Evolutionary conservation across 2,113 vertebrate genomes (phyloP), one percentile per base, ranked within the genome.

Genomic region (Clarias macrocephalus): DNA sequence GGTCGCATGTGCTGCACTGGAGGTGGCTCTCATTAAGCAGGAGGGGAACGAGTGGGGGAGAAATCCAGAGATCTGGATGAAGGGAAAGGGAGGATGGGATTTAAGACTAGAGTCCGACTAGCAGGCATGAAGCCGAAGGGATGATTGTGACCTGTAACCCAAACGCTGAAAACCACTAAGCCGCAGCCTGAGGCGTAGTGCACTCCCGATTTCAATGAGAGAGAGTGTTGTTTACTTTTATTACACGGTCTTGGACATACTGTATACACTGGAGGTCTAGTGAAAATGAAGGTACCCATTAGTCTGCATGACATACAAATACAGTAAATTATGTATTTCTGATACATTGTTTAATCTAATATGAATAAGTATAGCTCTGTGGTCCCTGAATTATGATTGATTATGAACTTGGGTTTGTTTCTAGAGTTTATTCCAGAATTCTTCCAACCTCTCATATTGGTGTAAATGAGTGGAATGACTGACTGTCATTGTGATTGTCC

Each of bases 1-100:
- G 82, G 93, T 88, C 92, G 79, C 94, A 93, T 93, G 91, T 91
- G 92, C 88, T 73, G 86, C 83, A 72, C 80, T 72, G 80, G 84
- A 88, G 65, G 89, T 87, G 89, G 89, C 84, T 86, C 85, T 89
- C 85, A 91, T 89, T 89, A 89, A 85, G 82, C n/a, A 80, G 84
- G 19, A 82, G 73, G 76, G 73, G 66, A 59, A 73, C 1, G 33
- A n/a, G 54, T 72, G 56, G 56, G 77, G 33, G 66, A 13, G 76
- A 60, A 62, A 25, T 68, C 70, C 23, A 79, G 6, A 83, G 81
- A 83, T 81, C 48, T 54, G 59, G 33, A 48, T 59, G 76, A 76
- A 33, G 28, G 28, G 56, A 63, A 72, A 48, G 63, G 65, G 80
- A 59, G n/a, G 79, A 52, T 18, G 72, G 66, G 82, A 30, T 70